These are phyloP conservation scores for Electrona antarctica DNA, from an alignment of 2,113 vertebrate species.

Conservation along the genomic window DNA sequence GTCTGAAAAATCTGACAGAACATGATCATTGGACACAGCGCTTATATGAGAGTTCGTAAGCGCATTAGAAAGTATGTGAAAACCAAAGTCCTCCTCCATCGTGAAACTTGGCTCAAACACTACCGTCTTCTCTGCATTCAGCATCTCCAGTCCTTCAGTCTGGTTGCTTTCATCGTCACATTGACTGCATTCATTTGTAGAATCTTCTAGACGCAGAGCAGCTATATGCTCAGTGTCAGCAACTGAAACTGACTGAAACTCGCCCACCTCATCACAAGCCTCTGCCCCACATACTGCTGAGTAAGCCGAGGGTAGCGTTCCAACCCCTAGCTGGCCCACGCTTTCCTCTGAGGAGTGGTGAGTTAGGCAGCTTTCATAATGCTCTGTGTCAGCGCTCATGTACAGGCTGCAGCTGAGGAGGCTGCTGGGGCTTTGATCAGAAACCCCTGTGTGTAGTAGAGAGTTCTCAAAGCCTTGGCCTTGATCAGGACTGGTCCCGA, in stretches of 20 bases:
- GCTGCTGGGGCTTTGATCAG: conserved; percentile 40
- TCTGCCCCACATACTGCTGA: conserved; percentile 15
- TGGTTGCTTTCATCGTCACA: background rate
- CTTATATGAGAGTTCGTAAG: background rate
- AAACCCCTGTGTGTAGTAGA: background rate
- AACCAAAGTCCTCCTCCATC: background rate
- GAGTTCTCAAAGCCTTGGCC: background rate
- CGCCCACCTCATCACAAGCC: conserved; percentile 3
- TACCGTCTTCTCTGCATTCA: background rate
- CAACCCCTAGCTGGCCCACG: background rate
- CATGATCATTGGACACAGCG: background rate
- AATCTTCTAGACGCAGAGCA: background rate
- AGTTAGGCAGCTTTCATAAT: conserved; percentile 72
- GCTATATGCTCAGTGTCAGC: background rate
- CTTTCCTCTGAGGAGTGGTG: conserved; percentile 27
- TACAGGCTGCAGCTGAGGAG: conserved; percentile 54
- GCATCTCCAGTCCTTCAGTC: background rate
- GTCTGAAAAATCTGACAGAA: background rate
- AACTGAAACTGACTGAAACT: background rate
- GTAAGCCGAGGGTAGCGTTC: conserved; percentile 17
- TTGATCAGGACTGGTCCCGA: background rate
- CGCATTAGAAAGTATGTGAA: background rate
- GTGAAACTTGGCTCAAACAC: conserved; percentile 10
- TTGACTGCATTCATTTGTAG: background rate
- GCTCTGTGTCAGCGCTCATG: conserved; percentile 50